Percentiles rank a stretch among this genome's conserved stretches.
phyloP scores from a whole-genome alignment of 2,797 vertebrate species.

The Otus scops region DNA sequence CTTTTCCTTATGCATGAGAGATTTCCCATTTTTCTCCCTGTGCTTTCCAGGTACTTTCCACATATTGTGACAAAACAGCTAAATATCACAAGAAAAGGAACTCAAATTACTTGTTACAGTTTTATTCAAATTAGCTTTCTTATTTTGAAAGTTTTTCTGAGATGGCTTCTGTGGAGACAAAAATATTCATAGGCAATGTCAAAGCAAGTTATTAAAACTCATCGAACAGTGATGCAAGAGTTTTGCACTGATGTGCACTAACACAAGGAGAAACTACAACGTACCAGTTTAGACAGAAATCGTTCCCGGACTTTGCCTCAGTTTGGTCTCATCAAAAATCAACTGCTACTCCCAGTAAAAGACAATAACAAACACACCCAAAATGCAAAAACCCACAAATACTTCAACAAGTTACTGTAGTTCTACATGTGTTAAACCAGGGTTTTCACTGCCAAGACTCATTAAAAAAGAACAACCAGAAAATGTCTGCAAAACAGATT shows the following conservation, averaged over 20 bases:
- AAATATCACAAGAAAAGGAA: background rate
- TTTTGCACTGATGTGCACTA: background rate
- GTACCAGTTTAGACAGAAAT: background rate
- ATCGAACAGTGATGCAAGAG: background rate
- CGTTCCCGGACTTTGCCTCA: background rate
- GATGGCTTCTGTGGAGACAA: background rate
- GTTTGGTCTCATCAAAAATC: background rate
- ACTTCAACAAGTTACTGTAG: background rate
- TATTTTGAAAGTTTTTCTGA: background rate
- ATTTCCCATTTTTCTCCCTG: conserved; percentile 5
- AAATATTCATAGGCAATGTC: background rate
- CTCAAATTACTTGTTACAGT: background rate
- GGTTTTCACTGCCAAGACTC: conserved; percentile 31
- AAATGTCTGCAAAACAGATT: conserved; percentile 29
- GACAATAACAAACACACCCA: background rate
- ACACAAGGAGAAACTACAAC: background rate
- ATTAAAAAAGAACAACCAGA: conserved; percentile 31
- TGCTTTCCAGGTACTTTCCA: conserved; percentile 42
- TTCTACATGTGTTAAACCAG: background rate
- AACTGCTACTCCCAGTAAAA: background rate
- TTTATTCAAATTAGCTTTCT: background rate
- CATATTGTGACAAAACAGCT: background rate
- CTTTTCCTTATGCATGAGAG: background rate
- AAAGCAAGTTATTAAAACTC: background rate
- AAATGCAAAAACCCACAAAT: background rate